phyloP scores from a whole-genome alignment of 2,888 invertebrate species.

The Hypolimnas misippus region DNA sequence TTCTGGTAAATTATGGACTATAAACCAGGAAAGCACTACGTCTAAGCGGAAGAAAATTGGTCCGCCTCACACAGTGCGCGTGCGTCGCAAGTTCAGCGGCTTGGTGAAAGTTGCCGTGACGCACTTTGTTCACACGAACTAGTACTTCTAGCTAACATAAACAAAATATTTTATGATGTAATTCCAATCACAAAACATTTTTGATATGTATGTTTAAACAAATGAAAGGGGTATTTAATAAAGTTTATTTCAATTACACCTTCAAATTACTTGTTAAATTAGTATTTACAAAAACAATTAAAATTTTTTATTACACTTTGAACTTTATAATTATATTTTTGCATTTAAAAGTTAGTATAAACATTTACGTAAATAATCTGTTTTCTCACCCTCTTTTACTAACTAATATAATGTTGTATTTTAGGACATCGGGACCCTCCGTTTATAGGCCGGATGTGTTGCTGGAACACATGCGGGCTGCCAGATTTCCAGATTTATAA shows the following conservation, averaged over 20 bases:
- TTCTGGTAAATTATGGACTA: too few relatives aligned
- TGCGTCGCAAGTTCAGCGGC: slow-evolving; percentile 44
- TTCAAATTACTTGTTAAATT: too few relatives aligned
- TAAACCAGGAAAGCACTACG: slow-evolving; percentile 20
- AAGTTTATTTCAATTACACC: too few relatives aligned
- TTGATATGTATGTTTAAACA: too few relatives aligned
- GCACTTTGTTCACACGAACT: slow-evolving; percentile 66
- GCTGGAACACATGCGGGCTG: slow-evolving; percentile 43
- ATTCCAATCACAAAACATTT: slow-evolving; percentile 56
- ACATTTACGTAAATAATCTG: slow-evolving; percentile 29
- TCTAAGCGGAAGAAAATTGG: slow-evolving; percentile 43
- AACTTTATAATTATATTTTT: background rate
- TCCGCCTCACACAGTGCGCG: slow-evolving; percentile 38
- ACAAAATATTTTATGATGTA: slow-evolving; percentile 39
- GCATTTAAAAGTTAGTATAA: background rate
- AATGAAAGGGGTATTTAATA: too few relatives aligned
- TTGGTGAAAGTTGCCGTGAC: slow-evolving; percentile 80
- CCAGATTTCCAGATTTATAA: slow-evolving; percentile 36
- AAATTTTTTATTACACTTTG: too few relatives aligned
- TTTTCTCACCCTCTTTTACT: slow-evolving; percentile 54
- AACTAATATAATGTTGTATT: slow-evolving; percentile 22
- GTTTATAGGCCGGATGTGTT: slow-evolving; percentile 53
- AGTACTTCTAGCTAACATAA: slow-evolving; percentile 34
- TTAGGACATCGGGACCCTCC: slow-evolving; percentile 32
- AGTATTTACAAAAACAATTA: too few relatives aligned